Evolutionary conservation across 2,113 vertebrate genomes (phyloP), one percentile per base, ranked within the genome.

Genomic region (Vulpes lagopus): DNA sequence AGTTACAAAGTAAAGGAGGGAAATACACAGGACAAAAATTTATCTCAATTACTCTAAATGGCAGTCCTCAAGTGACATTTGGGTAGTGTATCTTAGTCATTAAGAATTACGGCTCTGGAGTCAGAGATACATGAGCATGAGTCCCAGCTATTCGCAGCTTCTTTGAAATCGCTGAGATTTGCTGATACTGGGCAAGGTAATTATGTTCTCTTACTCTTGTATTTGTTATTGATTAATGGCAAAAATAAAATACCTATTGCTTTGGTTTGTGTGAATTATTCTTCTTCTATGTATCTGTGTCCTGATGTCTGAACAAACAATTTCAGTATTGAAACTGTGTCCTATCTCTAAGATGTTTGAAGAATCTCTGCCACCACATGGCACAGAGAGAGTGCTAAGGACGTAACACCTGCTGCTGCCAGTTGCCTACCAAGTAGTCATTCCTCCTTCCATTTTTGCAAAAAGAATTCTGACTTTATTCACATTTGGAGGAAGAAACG

Each of bases 1-100:
- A 79, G 5, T 81, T 96, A 49, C n/a, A 96, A 79, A 94, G 17
- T 64, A 76, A 57, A 91, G 20, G 96, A 96, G 19, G 71, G 60
- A 74, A 92, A 94, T 55, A 30, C 11, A 23, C 35, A 30, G 25
- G 87, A 89, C 5, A 95, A 35, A 20, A 94, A 55, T 93, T 83
- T 55, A 53, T 94, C 79, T 92, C 64, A 89, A 69, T 78, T 91
- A 73, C 55, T 87, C 30, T 71, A 96, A 96, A 27, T 79, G 49
- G 30, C 23, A 88, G 3, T 19, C 59, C 30, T 91, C 82, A 62
- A 30, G 14, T 80, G 53, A 69, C 4, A 69, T 93, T 95, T 83
- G 38, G 30, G 25, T 43, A 65, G 25, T 69, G 38, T 59, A 2
- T 59, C 53, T 83, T 57, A 49, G n/a, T 84, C 67, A 57, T 89